Base-by-base conservation (phyloP, 2,113 vertebrate genomes). In the Epinephelus cyanopodus region DNA sequence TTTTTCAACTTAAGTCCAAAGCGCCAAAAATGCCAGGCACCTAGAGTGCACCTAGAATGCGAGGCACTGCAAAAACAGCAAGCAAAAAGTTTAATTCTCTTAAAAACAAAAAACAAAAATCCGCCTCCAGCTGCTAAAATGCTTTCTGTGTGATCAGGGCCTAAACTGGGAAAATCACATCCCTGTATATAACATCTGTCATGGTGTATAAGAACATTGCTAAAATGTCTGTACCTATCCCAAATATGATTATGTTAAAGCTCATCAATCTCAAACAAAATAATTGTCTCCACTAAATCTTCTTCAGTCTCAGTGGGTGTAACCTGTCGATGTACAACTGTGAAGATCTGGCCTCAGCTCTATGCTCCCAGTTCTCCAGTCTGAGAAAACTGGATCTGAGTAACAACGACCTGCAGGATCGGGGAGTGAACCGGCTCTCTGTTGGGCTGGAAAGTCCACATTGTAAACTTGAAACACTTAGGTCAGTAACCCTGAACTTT, bases 351-450 rank as follows among this genome's bases (percentile, higher is more conserved):
- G 33, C 21, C n/a, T 47, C 25, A n/a, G 4, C 48, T 10, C 62
- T 77, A 23, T 29, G 52, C 11, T 47, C 50, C 12, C 10, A 19
- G 39, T 47, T 11, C 48, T 76, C 11, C 25, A 45, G 18, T 48
- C 50, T 77, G 19, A 66, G 0, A 48, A 27, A 45, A 0, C 37
- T 77, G 62, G 63, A 77, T 18, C 39, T 77, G 12, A 77, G 74
- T 48, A 18, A 58, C 18, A 77, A 77, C 3, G 7, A 57, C 62
- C 74, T 77, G 12, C 12, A 57, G 18, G 13, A 57, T 48, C 47
- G 8, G 47, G 74, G 74, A 23, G 63, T 77, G 39, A 5, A 47
- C 11, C 4, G 14, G 18, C 63, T 77, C 1, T 48, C 7, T 37
- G 1, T 0, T 37, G 61, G 50, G 56, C n/a, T 76, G 52, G 0